phyloP scores from a whole-genome alignment of 2,797 vertebrate genomes.

The Ispidina picta region DNA sequence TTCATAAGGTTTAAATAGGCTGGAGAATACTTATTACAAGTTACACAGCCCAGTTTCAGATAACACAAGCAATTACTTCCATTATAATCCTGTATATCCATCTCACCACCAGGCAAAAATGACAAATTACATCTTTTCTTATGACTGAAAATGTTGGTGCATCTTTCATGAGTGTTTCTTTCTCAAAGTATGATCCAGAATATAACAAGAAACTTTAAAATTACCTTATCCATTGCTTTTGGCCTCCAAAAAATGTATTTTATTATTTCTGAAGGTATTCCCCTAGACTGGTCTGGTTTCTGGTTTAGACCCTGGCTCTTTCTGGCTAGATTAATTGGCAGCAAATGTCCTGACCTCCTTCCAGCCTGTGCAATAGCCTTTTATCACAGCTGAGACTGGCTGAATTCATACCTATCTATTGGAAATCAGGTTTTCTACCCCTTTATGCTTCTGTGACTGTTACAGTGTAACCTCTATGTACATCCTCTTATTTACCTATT shows the following conservation, averaged over 20 bases:
- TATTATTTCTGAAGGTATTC: not conserved
- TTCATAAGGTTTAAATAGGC: not conserved
- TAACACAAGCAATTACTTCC: not conserved
- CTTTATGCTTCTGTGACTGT: not conserved
- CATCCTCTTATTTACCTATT: not conserved
- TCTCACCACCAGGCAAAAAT: not conserved
- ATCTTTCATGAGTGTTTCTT: not conserved
- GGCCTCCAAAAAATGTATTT: not conserved
- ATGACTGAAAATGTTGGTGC: rapidly evolving
- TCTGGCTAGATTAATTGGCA: not conserved
- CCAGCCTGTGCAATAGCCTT: not conserved
- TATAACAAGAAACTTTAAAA: not conserved
- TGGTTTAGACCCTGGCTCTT: not conserved
- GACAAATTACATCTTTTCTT: not conserved
- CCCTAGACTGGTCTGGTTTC: not conserved
- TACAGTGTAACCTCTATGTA: not conserved
- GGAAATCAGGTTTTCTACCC: not conserved
- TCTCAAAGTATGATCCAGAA: not conserved
- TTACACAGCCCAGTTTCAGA: not conserved
- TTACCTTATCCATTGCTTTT: not conserved
- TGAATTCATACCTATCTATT: rapidly evolving
- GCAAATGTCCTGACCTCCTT: not conserved
- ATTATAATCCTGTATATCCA: not conserved
- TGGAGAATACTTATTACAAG: not conserved
- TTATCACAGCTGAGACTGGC: not conserved